A percentile compares a stretch with the other conserved stretches of the same genome.
Conservation (phyloP, 2,888 invertebrate genomes). For the Druceiella hillmani region DNA sequence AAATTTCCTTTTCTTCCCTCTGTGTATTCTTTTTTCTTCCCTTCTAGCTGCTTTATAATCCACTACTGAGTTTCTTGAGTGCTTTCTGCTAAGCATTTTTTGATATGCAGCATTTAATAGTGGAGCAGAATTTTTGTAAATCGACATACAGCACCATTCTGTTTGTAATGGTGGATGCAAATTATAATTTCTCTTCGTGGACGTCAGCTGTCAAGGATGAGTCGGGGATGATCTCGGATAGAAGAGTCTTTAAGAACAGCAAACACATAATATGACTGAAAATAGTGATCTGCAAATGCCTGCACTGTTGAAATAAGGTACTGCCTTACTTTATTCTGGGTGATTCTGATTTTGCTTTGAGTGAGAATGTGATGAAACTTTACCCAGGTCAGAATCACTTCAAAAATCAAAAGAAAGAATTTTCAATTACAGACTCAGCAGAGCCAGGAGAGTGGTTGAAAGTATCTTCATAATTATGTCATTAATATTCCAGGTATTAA, state of each 20-base stretch:
- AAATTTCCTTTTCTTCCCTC: too few species aligned
- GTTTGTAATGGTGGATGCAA: constrained; percentile 9
- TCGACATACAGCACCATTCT: constrained; percentile 5
- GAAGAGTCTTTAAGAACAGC: constrained; percentile 10
- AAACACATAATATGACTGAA: too few species aligned
- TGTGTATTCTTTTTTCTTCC: too few species aligned
- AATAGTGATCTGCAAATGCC: too few species aligned
- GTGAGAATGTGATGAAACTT: not conserved
- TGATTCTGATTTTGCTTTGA: not conserved
- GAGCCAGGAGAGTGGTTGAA: constrained; percentile 8
- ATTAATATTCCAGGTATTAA: constrained; percentile 7
- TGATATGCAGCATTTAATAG: too few species aligned
- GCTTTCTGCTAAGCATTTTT: too few species aligned
- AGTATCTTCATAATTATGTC: constrained; percentile 8
- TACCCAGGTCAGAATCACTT: not conserved
- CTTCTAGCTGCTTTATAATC: too few species aligned
- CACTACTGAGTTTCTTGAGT: too few species aligned
- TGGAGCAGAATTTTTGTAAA: too few species aligned
- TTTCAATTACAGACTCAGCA: constrained; percentile 7
- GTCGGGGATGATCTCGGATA: too few species aligned
- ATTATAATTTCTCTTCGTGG: too few species aligned
- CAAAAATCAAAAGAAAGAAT: constrained; percentile 1
- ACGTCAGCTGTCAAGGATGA: too few species aligned
- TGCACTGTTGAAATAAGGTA: constrained; percentile 6
- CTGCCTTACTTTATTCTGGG: constrained; percentile 6